Percentiles rank a stretch among this genome's conserved stretches.
Conservation (phyloP, 2,113 vertebrate species). For the Embiotoca jacksoni region DNA sequence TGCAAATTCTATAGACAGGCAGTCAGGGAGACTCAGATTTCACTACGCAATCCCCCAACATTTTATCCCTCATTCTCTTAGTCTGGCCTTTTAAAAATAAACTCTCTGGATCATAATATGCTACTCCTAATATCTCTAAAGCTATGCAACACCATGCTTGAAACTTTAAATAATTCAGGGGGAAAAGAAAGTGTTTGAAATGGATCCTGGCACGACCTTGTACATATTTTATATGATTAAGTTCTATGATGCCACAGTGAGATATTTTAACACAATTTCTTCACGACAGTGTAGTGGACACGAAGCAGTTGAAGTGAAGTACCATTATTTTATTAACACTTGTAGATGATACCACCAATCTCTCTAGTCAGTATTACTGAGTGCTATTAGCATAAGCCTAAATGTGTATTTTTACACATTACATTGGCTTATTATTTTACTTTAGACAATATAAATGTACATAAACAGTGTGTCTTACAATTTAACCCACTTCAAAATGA, state of each 20-base stretch:
- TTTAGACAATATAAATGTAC: not conserved
- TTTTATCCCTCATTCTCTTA: slow-evolving; percentile 20
- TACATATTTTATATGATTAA: slow-evolving; percentile 21
- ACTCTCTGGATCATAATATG: slow-evolving; percentile 19
- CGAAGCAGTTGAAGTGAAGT: not conserved
- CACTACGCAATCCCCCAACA: slow-evolving; percentile 3
- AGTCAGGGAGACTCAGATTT: slow-evolving; percentile 38
- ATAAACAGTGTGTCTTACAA: too few relatives aligned
- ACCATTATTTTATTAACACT: not conserved
- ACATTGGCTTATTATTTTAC: not conserved
- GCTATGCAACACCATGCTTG: slow-evolving; percentile 11
- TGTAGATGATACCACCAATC: not conserved
- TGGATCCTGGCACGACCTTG: slow-evolving; percentile 7
- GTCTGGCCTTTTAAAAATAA: slow-evolving; percentile 31
- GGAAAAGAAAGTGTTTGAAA: slow-evolving; percentile 23
- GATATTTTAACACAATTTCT: slow-evolving; percentile 27
- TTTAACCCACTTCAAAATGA: too few relatives aligned
- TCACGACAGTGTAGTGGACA: not conserved
- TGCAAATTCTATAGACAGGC: slow-evolving; percentile 19
- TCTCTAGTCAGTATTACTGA: not conserved
- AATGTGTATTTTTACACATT: not conserved
- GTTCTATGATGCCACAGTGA: not conserved
- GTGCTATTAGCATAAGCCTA: too few relatives aligned
- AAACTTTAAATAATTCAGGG: slow-evolving; percentile 14
- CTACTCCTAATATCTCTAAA: slow-evolving; percentile 18